These are phyloP conservation scores for Limulus polyphemus DNA, from an alignment of 2,888 invertebrate genomes.

Conservation along the genomic window DNA sequence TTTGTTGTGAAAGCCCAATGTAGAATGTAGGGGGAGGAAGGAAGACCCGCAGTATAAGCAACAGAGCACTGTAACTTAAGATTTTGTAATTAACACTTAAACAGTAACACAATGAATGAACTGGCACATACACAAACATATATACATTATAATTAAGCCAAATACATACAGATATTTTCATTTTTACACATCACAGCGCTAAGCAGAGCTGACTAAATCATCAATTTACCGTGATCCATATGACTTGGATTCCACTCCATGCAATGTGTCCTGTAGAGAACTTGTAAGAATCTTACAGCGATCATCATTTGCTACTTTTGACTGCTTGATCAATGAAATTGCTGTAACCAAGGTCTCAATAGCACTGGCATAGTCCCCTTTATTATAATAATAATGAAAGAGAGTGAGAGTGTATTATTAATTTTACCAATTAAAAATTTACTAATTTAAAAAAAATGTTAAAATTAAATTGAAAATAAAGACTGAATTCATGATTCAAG, in stretches of 20 bases:
- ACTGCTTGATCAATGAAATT: constrained; percentile 95
- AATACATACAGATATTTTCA: too few relatives aligned
- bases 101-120: too few relatives aligned
- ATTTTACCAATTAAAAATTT: background rate
- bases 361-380: constrained; percentile 88
- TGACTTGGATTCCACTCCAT: constrained; percentile 94
- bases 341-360: constrained; percentile 98
- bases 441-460: background rate
- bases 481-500: too few relatives aligned
- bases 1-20: too few relatives aligned
- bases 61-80: too few relatives aligned
- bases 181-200: too few relatives aligned
- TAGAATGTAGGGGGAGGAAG: too few relatives aligned
- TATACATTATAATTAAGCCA: too few relatives aligned
- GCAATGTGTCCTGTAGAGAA: constrained; percentile 88
- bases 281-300: constrained; percentile 95
- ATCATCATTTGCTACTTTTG: constrained; percentile 89
- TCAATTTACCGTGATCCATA: constrained; percentile 56
- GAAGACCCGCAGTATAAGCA: too few relatives aligned
- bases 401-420: too few relatives aligned
- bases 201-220: background rate
- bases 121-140: too few relatives aligned
- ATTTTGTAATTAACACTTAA: too few relatives aligned
- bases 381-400: constrained; percentile 16
- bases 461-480: background rate